Evolutionary conservation across 2,888 invertebrate genomes (phyloP).

Genomic region (Sylvicola fuscatus): DNA sequence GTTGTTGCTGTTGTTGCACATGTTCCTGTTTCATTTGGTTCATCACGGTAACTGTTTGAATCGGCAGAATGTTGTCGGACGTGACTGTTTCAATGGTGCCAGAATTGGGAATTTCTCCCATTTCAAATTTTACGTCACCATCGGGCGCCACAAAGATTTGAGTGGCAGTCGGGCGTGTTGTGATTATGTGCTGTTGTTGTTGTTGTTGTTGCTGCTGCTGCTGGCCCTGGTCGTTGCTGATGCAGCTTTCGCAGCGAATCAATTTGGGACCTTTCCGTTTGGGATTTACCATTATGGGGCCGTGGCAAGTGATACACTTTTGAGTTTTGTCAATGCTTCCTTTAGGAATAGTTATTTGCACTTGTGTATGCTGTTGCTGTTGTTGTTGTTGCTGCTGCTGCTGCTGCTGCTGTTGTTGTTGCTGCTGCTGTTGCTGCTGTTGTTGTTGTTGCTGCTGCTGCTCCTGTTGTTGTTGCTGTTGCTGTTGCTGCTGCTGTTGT

Average conservation of each 20-base stretch:
- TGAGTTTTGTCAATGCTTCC: slow-evolving; percentile 30
- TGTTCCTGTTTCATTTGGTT: slow-evolving; percentile 11
- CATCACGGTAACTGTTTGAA: not conserved
- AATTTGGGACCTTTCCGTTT: slow-evolving; percentile 41
- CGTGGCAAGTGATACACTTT: slow-evolving; percentile 39
- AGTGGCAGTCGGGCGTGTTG: slow-evolving; percentile 24
- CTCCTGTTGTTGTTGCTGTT: not conserved
- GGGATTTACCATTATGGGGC: slow-evolving; percentile 30
- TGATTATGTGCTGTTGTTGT: slow-evolving; percentile 4
- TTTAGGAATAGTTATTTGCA: slow-evolving; percentile 25
- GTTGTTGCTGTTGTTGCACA: slow-evolving; percentile 5
- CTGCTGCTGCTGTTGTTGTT: slow-evolving; percentile 19
- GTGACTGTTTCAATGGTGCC: slow-evolving; percentile 1
- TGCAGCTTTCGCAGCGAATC: slow-evolving; percentile 37
- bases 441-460: too few relatives aligned
- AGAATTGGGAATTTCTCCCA: slow-evolving; percentile 22
- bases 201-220: slow-evolving; percentile 5
- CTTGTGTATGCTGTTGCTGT: slow-evolving; percentile 11
- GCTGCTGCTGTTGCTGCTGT: too few relatives aligned
- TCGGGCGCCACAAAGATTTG: slow-evolving; percentile 47
- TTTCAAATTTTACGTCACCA: slow-evolving; percentile 38
- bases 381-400: slow-evolving; percentile 12
- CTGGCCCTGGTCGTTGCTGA: slow-evolving; percentile 33
- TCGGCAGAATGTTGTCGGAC: slow-evolving; percentile 1
- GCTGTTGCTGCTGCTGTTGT: slow-evolving; percentile 2